Evolutionary conservation across 1,140 invertebrate species (phyloP).

Genomic region (Oscheius sp.): DNA sequence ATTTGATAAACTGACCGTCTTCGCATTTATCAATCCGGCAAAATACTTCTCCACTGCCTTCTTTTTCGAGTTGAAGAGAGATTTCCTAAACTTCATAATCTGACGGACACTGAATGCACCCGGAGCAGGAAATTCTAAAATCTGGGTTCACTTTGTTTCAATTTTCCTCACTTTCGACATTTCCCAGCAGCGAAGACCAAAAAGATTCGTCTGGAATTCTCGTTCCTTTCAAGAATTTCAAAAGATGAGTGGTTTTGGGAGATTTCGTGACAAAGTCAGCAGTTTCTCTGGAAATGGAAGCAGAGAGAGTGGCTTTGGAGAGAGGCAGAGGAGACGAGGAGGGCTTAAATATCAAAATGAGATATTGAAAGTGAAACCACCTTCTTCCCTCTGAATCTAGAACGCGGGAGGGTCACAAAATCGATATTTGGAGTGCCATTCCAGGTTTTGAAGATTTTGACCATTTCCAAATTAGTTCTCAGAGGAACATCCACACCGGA

Average conservation of each 20-base stretch:
- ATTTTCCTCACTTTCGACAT: not conserved
- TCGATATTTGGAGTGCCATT: conserved; percentile 44
- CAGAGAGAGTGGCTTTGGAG: conserved; percentile 50
- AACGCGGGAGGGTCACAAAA: not conserved
- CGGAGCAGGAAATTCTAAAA: not conserved
- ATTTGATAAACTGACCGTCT: no score
- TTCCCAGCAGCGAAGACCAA: conserved; percentile 46
- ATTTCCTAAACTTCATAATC: not conserved
- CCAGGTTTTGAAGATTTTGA: conserved; percentile 50
- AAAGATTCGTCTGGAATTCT: conserved; percentile 45
- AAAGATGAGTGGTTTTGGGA: conserved; percentile 23
- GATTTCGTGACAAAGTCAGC: conserved; percentile 35
- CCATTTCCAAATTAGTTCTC: conserved; percentile 56
- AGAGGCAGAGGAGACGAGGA: conserved; percentile 37
- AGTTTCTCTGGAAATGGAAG: conserved; percentile 35
- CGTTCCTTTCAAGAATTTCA: conserved; percentile 32
- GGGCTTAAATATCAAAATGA: no score
- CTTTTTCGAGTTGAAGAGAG: not conserved
- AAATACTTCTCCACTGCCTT: not conserved
- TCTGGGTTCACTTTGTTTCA: not conserved
- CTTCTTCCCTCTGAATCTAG: not conserved
- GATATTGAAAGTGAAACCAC: not conserved
- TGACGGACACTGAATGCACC: no score
- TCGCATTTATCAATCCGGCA: no score
- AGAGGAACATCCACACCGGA: conserved; percentile 51